Evolutionary conservation across 2,797 vertebrate species (phyloP).

Genomic region (Catharus ustulatus): DNA sequence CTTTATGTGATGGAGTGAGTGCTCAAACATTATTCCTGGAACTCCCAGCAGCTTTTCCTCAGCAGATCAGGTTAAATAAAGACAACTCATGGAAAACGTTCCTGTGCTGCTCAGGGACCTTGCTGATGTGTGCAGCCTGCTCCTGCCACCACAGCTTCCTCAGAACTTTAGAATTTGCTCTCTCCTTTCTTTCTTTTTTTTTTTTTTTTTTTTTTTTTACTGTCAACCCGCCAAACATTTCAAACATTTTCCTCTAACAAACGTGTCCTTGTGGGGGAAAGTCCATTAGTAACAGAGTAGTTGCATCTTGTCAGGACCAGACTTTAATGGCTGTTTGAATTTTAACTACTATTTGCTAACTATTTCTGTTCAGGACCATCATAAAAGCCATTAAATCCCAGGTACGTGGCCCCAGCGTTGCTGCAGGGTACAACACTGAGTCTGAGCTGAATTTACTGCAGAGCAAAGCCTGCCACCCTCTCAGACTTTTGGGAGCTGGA

Average conservation of each 20-base stretch:
- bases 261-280: slow-evolving; percentile 56
- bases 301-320: slow-evolving; percentile 65
- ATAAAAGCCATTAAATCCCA: slow-evolving; percentile 61
- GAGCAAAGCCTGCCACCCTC: slow-evolving; percentile 23
- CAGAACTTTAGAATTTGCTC: slow-evolving; percentile 50
- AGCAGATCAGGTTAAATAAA: not conserved
- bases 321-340: slow-evolving; percentile 71
- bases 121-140: slow-evolving; percentile 19
- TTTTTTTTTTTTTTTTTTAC: not conserved
- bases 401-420: slow-evolving; percentile 30
- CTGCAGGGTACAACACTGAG: slow-evolving; percentile 31
- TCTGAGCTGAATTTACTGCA: slow-evolving; percentile 53
- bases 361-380: slow-evolving; percentile 50
- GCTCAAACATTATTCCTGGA: not conserved
- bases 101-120: not conserved
- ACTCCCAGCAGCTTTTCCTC: not conserved
- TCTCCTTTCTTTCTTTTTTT: not conserved
- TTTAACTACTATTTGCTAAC: slow-evolving; percentile 70
- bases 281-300: slow-evolving; percentile 58
- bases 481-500: not conserved
- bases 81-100: not conserved
- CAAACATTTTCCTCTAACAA: slow-evolving; percentile 52
- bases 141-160: not conserved
- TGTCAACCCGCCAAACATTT: slow-evolving; percentile 28
- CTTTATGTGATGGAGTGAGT: not conserved